Evolutionary conservation across 1,140 invertebrate genomes (phyloP), one percentile per base, ranked within the genome.

Genomic region (Grapholita molesta): DNA sequence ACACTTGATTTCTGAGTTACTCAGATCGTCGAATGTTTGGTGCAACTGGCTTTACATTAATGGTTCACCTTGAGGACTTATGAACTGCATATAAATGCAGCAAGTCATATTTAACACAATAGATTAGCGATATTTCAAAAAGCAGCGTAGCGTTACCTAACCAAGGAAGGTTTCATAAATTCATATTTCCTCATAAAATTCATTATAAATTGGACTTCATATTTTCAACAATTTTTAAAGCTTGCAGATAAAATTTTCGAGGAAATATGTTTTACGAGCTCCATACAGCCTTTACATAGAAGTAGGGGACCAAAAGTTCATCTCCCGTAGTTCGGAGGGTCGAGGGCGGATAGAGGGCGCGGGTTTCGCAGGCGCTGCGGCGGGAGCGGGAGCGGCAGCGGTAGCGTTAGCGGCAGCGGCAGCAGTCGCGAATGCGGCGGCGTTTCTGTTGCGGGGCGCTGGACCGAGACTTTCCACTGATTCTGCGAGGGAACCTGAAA

Each of bases 251-350:
- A 18, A n/a, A 21, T 18, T 21, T 21, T 8, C 18, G 8, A 21
- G 42, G 18, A 48, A 48, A 3, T 21, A 21, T 21, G 7, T 2
- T 21, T 21, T 0, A 7, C 15, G 42, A 48, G 42, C 18, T 21
- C 42, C 38, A n/a, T 0, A 7, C 15, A 5, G 18, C 5, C 7
- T 79, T 86, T 93, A 96, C 95, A 96, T 97, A 1, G 95, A 96
- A 12, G 95, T 96, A 0, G 95, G 95, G 8, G 95, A 96, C 95
- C 95, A 96, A 89, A 96, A 97, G 84, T 97, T 97, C 94, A 97
- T 96, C 87, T 96, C 96, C 67, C 96, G 85, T 9, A 96, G 86
- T 83, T 96, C 95, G 0, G 95, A 95, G 0, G 95, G 95, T 85
- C 94, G 95, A 0, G 95, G 93, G 75, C 93, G 92, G 74, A 93